A percentile compares a stretch with the other conserved stretches of the same genome.
These are phyloP conservation scores for Astur gentilis DNA, from an alignment of 2,113 vertebrate genomes.

Conservation along the genomic window DNA sequence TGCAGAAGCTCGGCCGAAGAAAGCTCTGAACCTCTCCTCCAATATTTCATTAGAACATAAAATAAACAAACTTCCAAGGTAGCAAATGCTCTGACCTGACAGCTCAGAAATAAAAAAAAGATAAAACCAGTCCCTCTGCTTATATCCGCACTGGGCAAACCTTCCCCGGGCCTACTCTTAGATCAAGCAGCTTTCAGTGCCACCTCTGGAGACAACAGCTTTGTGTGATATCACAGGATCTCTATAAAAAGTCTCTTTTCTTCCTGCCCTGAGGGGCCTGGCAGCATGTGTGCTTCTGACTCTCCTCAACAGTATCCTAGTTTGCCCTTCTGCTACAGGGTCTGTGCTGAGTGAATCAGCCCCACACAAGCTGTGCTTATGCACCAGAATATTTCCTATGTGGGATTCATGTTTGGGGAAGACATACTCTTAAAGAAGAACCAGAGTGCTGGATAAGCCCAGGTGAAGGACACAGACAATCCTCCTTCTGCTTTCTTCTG, in stretches of 20 bases:
- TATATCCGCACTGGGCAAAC: background rate
- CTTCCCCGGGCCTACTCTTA: background rate
- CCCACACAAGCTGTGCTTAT: background rate
- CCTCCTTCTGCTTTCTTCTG: background rate
- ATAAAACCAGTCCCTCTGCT: background rate
- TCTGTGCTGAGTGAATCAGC: background rate
- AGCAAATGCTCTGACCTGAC: background rate
- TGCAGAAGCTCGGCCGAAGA: background rate
- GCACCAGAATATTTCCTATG: background rate
- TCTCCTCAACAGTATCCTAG: background rate
- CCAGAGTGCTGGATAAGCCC: background rate
- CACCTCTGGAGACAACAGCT: background rate
- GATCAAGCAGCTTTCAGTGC: background rate
- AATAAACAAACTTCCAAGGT: background rate
- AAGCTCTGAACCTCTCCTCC: background rate
- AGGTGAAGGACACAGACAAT: background rate
- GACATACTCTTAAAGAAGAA: background rate
- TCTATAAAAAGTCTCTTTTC: background rate
- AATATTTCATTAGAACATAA: background rate
- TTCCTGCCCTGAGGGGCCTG: background rate
- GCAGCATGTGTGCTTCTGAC: background rate
- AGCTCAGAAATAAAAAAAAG: background rate
- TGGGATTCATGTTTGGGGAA: background rate
- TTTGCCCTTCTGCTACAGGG: background rate
- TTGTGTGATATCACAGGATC: background rate